A percentile compares a stretch with the other conserved stretches of the same genome.
phyloP scores from a whole-genome alignment of 2,797 vertebrate species.

The Clarias laeviceps region DNA sequence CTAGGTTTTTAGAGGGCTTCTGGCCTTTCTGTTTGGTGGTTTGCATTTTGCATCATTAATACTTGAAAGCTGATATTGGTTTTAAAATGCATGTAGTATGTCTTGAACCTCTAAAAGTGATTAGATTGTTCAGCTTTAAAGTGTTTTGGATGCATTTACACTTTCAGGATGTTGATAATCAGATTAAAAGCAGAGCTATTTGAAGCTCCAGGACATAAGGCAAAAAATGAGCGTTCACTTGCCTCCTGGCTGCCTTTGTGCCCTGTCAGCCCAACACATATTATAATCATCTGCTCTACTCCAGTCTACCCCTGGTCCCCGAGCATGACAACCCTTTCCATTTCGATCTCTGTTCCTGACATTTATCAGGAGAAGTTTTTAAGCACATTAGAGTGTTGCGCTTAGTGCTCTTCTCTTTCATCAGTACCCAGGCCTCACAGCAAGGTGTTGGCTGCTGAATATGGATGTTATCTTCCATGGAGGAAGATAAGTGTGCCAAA shows the following conservation, averaged over 20 bases:
- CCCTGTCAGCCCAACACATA: neutral
- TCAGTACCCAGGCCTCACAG: slow-evolving; percentile 55
- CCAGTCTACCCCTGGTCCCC: neutral
- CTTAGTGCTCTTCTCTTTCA: slow-evolving; percentile 56
- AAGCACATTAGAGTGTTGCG: slow-evolving; percentile 52
- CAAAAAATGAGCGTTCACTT: neutral
- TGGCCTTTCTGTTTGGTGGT: too few relatives aligned
- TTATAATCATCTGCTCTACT: slow-evolving; percentile 4
- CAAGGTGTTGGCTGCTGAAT: slow-evolving; percentile 55
- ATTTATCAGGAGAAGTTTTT: slow-evolving; percentile 46
- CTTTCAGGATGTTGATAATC: neutral
- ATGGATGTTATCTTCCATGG: slow-evolving; percentile 49
- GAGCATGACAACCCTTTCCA: neutral
- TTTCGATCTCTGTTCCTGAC: slow-evolving; percentile 33
- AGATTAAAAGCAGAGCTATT: neutral
- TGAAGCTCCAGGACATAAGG: neutral
- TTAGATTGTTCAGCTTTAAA: neutral
- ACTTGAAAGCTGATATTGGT: neutral
- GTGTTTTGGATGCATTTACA: neutral
- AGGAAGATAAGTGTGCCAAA: slow-evolving; percentile 48
- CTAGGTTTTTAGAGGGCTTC: too few relatives aligned
- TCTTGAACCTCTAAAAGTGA: too few relatives aligned
- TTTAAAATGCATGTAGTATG: neutral
- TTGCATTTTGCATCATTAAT: too few relatives aligned
- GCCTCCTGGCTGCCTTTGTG: neutral